A percentile compares a stretch with the other conserved stretches of the same genome.
phyloP scores from a whole-genome alignment of 2,888 invertebrate species.

The Eumacrocentrus americanus region DNA sequence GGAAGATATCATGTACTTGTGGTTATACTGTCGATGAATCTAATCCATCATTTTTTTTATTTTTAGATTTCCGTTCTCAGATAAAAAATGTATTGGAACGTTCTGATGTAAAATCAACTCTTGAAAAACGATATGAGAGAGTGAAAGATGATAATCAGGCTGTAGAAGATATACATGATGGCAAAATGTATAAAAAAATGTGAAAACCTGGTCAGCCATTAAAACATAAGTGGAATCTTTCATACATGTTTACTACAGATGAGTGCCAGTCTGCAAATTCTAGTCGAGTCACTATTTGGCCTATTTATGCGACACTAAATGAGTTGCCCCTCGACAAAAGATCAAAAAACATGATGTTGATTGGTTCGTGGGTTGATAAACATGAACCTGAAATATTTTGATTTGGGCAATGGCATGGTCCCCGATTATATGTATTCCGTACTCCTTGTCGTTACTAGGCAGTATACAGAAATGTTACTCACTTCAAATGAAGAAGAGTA shows the following conservation, averaged over 20 bases:
- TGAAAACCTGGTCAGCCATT: slow-evolving; percentile 2
- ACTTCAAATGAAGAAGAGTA: slow-evolving; percentile 11
- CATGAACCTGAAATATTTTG: slow-evolving; percentile 26
- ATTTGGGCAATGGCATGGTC: slow-evolving; percentile 22
- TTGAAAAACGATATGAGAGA: neutral
- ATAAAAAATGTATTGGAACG: neutral
- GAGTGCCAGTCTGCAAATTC: slow-evolving; percentile 26
- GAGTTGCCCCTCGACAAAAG: slow-evolving; percentile 9
- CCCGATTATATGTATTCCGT: slow-evolving; percentile 25
- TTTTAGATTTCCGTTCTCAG: neutral
- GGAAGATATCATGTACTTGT: no score
- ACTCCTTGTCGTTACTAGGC: slow-evolving; percentile 19
- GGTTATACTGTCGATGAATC: no score
- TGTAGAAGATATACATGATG: neutral
- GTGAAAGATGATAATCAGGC: neutral
- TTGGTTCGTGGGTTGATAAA: slow-evolving; percentile 29
- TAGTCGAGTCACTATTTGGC: slow-evolving; percentile 23
- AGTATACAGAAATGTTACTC: slow-evolving; percentile 17
- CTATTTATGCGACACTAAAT: slow-evolving; percentile 27
- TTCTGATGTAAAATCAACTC: neutral
- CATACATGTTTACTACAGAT: slow-evolving; percentile 33
- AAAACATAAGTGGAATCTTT: slow-evolving; percentile 16
- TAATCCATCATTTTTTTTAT: neutral
- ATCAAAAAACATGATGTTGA: slow-evolving; percentile 24
- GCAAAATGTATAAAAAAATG: no score